Evolutionary conservation across 1,140 invertebrate species (phyloP), one percentile per base, ranked within the genome.

Genomic region (Eupeodes corollae): DNA sequence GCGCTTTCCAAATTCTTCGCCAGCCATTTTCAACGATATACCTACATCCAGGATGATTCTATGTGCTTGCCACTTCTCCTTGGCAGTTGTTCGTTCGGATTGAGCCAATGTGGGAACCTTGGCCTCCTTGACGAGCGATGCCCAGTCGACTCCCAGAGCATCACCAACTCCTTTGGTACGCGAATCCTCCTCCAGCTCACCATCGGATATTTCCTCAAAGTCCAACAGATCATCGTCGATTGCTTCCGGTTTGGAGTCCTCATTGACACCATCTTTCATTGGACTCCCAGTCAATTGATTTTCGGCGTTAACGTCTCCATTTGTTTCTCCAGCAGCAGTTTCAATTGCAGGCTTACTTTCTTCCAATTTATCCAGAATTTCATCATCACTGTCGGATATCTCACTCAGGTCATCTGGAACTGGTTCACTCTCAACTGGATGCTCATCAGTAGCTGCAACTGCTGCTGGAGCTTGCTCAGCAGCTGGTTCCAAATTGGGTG

Each of bases 121-220:
- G 11, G 82, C 82, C 67, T 88, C 86, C 1, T 82, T 82, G 1
- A 90, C 82, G 11, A 92, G 70, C 67, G 87, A 88, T 26, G 88
- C 84, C 89, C 89, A 93, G 67, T 93, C 89, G 1, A 92, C 88
- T n/a, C 88, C 87, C 11, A 93, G 64, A 14, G 87, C 86, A 70
- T 91, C 88, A 13, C 87, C 86, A 47, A 91, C 77, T 47, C 85
- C 87, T 42, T 66, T 66, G 35, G 59, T 52, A 48, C 75, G 70
- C 0, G 75, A 63, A 53, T 88, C 86, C 66, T 90, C 86, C 61
- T 88, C 86, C 8, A 89, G 67, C 63, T 91, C 87, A 48, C 88
- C 86, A 68, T 91, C 87, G 16, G 86, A 90, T 54, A 89, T 90
- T 73, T 89, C 86, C 70, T 91, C 87, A 72, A 91, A 90, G 55